phyloP scores from a whole-genome alignment of 2,797 vertebrate genomes.

The Selene dorsalis region DNA sequence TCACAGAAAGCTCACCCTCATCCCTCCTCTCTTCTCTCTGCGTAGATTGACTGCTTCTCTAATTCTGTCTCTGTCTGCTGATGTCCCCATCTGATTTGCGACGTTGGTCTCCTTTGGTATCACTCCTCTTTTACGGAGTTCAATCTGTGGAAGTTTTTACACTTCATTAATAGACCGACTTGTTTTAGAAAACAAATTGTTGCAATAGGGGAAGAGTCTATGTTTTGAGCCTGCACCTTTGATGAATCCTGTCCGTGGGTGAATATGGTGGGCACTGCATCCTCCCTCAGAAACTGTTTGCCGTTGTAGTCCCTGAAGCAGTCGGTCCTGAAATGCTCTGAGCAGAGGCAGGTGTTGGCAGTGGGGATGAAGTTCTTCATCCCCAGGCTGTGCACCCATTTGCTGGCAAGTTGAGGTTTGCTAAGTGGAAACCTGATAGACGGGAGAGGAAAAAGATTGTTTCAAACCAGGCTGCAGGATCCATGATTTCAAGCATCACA shows the following conservation, averaged over 20 bases:
- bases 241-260: slow-evolving; percentile 71
- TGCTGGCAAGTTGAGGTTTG: slow-evolving; percentile 83
- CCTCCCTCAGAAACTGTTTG: slow-evolving; percentile 86
- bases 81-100: slow-evolving; percentile 36
- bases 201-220: accelerated
- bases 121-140: slow-evolving; percentile 82
- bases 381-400: slow-evolving; percentile 86
- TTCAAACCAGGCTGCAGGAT: neutral
- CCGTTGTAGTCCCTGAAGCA: slow-evolving; percentile 89
- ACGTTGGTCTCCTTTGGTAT: slow-evolving; percentile 71
- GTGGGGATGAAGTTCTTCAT: slow-evolving; percentile 85
- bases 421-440: slow-evolving; percentile 85
- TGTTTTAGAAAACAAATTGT: neutral
- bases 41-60: slow-evolving; percentile 64
- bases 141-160: slow-evolving; percentile 75
- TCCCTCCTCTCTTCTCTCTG: slow-evolving; percentile 75
- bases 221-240: slow-evolving; percentile 68
- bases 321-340: slow-evolving; percentile 84
- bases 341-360: slow-evolving; percentile 86
- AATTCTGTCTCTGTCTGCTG: slow-evolving; percentile 63
- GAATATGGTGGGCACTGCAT: slow-evolving; percentile 86
- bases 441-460: neutral
- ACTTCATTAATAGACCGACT: neutral
- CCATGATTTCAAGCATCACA: neutral
- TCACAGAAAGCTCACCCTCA: slow-evolving; percentile 67